Percentiles rank a stretch among this genome's conserved stretches.
Conservation (phyloP, 2,797 vertebrate genomes). For the Xiphophorus birchmanni region DNA sequence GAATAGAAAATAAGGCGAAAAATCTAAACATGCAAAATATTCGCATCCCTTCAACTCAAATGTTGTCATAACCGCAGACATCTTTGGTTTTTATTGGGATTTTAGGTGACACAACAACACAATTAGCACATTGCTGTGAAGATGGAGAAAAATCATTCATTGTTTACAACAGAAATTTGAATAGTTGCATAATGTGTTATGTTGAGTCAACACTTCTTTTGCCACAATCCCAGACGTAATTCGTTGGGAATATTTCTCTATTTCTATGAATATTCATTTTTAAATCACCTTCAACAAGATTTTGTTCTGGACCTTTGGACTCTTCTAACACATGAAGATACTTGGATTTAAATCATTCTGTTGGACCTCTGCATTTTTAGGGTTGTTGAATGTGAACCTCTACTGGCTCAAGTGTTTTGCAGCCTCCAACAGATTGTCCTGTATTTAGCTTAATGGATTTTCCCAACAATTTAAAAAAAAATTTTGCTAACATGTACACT, state of each 20-base stretch:
- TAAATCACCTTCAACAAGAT: neutral
- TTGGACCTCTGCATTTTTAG: neutral
- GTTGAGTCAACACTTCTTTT: neutral
- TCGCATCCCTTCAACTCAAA: neutral
- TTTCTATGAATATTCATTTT: neutral
- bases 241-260: no score
- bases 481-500: neutral
- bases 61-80: neutral
- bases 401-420: neutral
- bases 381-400: neutral
- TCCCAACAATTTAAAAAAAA: neutral
- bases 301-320: neutral
- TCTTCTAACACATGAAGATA: neutral
- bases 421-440: neutral
- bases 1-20: neutral
- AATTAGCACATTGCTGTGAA: neutral
- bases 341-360: neutral
- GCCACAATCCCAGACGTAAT: no score
- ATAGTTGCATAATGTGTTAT: neutral
- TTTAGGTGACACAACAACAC: neutral
- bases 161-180: neutral
- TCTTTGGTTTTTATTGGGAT: neutral
- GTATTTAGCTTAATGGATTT: neutral
- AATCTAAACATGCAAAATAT: neutral
- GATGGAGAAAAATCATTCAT: neutral